Evolutionary conservation across 2,888 invertebrate genomes (phyloP).

Genomic region (Psylliodes chrysocephalus): DNA sequence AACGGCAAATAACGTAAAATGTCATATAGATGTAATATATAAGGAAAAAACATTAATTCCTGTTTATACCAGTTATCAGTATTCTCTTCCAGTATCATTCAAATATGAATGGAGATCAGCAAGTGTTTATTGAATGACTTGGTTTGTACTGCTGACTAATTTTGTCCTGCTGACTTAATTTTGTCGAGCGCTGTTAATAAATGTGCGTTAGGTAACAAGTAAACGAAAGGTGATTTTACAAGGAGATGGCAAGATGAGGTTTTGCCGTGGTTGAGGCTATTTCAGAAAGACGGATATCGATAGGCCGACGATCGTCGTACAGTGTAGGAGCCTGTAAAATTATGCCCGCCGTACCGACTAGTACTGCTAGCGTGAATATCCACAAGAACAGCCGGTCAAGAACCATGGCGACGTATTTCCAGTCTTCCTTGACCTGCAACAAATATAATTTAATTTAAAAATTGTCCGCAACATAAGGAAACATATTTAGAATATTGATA

Average conservation of each 20-base stretch:
- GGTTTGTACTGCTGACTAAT: neutral
- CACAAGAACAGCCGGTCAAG: conserved; percentile 95
- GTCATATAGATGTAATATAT: too few species aligned
- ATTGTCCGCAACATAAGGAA: too few species aligned
- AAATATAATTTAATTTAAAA: too few species aligned
- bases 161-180: neutral
- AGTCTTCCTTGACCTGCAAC: conserved; percentile 91
- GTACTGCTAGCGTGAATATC: conserved; percentile 95
- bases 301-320: conserved; percentile 90
- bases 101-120: too few species aligned
- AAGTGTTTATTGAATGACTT: too few species aligned
- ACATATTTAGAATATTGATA: too few species aligned
- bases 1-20: too few species aligned
- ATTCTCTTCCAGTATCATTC: too few species aligned
- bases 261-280: conserved; percentile 90
- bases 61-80: too few species aligned
- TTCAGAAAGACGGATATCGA: conserved; percentile 88
- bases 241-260: conserved; percentile 71
- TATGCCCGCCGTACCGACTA: conserved; percentile 93
- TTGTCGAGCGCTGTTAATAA: neutral
- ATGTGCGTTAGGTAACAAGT: too few species aligned
- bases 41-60: too few species aligned
- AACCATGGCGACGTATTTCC: conserved; percentile 99
- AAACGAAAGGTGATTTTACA: too few species aligned
- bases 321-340: conserved; percentile 94